Evolutionary conservation across 2,113 vertebrate genomes (phyloP).

Genomic region (Helogale parvula): DNA sequence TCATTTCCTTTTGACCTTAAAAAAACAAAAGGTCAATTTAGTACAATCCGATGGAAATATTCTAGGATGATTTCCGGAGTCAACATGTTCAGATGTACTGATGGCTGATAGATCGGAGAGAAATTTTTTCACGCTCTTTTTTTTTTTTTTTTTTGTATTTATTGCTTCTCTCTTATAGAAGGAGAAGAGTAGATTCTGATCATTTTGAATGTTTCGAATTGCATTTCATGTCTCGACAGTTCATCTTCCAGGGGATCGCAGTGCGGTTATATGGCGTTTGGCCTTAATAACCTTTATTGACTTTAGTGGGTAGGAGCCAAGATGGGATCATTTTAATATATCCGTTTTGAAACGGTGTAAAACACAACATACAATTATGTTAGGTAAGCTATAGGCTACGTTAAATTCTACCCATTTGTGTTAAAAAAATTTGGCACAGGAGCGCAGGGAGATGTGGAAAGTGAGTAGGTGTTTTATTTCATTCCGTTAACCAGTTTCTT

Average conservation of each 20-base stretch:
- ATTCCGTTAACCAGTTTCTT: conserved; percentile 5
- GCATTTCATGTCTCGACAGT: conserved; percentile 88
- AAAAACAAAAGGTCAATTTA: conserved; percentile 22
- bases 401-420: conserved; percentile 92
- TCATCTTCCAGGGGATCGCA: conserved; percentile 88
- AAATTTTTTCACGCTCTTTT: neutral
- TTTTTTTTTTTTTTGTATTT: neutral
- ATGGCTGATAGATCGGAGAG: neutral
- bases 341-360: conserved; percentile 93
- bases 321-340: conserved; percentile 96
- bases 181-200: neutral
- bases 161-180: neutral
- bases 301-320: conserved; percentile 92
- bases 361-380: conserved; percentile 93
- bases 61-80: conserved; percentile 11
- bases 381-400: conserved; percentile 87
- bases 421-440: conserved; percentile 80
- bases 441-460: conserved; percentile 56
- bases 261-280: conserved; percentile 92
- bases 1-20: conserved; percentile 74
- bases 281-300: conserved; percentile 96
- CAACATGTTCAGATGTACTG: conserved; percentile 25
- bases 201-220: conserved; percentile 60
- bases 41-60: conserved; percentile 57
- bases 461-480: conserved; percentile 62